phyloP scores from a whole-genome alignment of 1,140 invertebrate species.

The Portunus trituberculatus region DNA sequence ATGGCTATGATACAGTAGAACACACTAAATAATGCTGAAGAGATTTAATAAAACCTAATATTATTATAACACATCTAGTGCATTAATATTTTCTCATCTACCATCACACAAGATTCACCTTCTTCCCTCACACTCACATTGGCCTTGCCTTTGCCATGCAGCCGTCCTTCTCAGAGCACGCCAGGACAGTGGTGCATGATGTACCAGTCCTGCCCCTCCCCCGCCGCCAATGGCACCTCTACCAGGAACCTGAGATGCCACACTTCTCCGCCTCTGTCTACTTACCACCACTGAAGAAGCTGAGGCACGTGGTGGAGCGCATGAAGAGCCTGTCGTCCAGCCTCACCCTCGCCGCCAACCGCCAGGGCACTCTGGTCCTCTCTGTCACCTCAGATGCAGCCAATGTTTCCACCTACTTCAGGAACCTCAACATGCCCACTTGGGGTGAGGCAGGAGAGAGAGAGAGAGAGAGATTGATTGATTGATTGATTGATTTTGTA shows the following conservation, averaged over 20 bases:
- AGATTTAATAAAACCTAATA: no score
- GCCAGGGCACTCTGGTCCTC: conserved; percentile 86
- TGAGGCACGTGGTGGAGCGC: conserved; percentile 89
- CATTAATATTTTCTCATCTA: background rate
- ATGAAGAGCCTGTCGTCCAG: conserved; percentile 88
- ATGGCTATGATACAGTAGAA: no score
- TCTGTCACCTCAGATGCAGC: conserved; percentile 89
- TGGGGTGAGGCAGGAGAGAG: conserved; percentile 44
- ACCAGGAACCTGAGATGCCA: conserved; percentile 87
- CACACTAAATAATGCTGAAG: no score
- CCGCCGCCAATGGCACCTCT: conserved; percentile 88
- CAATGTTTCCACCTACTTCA: conserved; percentile 89
- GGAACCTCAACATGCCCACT: conserved; percentile 81
- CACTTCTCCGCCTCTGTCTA: conserved; percentile 88
- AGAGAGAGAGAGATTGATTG: background rate
- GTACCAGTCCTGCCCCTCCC: conserved; percentile 90
- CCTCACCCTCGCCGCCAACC: conserved; percentile 86
- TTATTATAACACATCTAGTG: no score
- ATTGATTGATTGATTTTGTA: background rate
- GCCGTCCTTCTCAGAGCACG: conserved; percentile 80
- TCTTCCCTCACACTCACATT: background rate
- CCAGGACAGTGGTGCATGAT: conserved; percentile 87
- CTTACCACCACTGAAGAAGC: conserved; percentile 87
- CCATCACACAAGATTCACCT: background rate
- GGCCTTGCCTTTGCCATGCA: conserved; percentile 65